Evolutionary conservation across 1,140 invertebrate genomes (phyloP).

Genomic region (Calliopsis andreniformis): DNA sequence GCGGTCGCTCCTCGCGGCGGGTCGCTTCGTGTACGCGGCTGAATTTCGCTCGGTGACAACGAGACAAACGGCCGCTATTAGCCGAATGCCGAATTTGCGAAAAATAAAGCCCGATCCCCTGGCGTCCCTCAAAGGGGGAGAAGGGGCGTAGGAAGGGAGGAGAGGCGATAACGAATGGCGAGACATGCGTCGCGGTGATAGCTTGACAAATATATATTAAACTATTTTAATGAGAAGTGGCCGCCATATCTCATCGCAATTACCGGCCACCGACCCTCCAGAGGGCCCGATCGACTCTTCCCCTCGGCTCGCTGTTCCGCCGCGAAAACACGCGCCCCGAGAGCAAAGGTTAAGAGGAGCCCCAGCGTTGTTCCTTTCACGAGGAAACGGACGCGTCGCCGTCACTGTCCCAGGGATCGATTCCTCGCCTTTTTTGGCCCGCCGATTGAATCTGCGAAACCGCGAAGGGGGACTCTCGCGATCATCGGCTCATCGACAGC

Average conservation of each 20-base stretch:
- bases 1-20: neutral
- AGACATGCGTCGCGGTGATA: slow-evolving; percentile 68
- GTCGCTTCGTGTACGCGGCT: neutral
- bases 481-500: slow-evolving; percentile 28
- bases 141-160: slow-evolving; percentile 6
- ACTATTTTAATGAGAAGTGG: slow-evolving; percentile 80
- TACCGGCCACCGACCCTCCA: slow-evolving; percentile 66
- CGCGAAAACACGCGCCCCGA: slow-evolving; percentile 61
- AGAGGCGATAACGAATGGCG: slow-evolving; percentile 66
- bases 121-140: neutral
- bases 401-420: neutral
- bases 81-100: slow-evolving; percentile 68
- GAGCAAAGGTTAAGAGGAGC: slow-evolving; percentile 75
- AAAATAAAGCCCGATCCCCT: slow-evolving; percentile 58
- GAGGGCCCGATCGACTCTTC: slow-evolving; percentile 43
- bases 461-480: slow-evolving; percentile 14
- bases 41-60: slow-evolving; percentile 63
- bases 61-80: slow-evolving; percentile 70
- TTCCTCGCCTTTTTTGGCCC: slow-evolving; percentile 18
- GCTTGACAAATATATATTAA: slow-evolving; percentile 78
- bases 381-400: neutral
- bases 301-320: slow-evolving; percentile 49
- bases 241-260: slow-evolving; percentile 77
- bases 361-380: slow-evolving; percentile 40
- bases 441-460: slow-evolving; percentile 6